These are phyloP conservation scores for Auanema freiburgensis DNA, from an alignment of 2,888 invertebrate species.

Conservation along the genomic window DNA sequence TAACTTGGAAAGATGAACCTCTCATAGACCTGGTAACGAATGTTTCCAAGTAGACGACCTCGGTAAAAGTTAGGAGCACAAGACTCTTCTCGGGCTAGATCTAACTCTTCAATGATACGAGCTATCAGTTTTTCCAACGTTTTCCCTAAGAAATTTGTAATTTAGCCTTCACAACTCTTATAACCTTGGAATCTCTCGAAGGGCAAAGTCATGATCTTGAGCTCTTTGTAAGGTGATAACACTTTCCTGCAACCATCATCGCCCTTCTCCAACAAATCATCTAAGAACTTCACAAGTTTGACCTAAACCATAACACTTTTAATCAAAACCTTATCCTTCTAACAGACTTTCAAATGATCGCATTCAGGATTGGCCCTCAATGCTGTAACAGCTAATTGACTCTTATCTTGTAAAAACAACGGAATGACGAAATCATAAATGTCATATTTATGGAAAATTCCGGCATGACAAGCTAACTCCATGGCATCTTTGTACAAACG, in stretches of 20 bases:
- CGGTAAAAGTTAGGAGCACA: too few species aligned
- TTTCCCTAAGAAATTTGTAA: too few species aligned
- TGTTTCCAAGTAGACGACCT: too few species aligned
- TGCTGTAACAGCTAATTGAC: background rate
- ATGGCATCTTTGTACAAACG: conserved; percentile 18
- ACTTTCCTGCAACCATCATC: background rate
- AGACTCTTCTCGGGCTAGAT: too few species aligned
- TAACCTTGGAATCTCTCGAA: conserved; percentile 4
- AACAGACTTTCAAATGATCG: background rate
- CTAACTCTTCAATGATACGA: too few species aligned
- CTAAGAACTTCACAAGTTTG: conserved; percentile 1
- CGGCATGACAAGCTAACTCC: conserved; percentile 10
- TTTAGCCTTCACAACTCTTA: too few species aligned
- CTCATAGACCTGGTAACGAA: too few species aligned
- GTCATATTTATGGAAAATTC: conserved; percentile 8
- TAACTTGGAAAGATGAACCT: too few species aligned
- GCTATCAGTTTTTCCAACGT: background rate
- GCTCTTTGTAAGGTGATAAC: background rate
- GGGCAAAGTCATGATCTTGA: conserved; percentile 1
- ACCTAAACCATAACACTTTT: background rate
- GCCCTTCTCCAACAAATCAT: background rate
- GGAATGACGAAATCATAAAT: conserved; percentile 9
- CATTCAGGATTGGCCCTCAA: background rate
- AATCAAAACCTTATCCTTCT: background rate
- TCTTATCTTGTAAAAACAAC: conserved; percentile 10